phyloP scores from a whole-genome alignment of 2,113 vertebrate genomes.

The Riparia riparia region DNA sequence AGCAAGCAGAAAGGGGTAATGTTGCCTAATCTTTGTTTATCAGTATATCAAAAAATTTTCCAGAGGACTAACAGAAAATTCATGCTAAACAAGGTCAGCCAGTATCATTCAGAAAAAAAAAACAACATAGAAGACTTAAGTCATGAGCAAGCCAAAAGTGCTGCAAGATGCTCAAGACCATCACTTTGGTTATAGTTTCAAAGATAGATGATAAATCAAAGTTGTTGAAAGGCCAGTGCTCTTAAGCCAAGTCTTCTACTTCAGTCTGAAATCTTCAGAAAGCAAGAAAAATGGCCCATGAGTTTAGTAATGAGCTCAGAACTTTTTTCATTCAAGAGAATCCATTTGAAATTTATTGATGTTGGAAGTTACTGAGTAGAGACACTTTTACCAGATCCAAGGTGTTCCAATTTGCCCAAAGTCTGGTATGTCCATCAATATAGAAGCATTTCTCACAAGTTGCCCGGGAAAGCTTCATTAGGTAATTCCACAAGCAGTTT shows the following conservation, averaged over 20 bases:
- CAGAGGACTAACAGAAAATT: background rate
- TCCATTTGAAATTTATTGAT: background rate
- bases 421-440: background rate
- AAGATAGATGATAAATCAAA: constrained; percentile 12
- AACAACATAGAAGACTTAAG: background rate
- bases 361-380: background rate
- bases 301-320: constrained; percentile 1
- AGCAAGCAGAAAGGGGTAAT: background rate
- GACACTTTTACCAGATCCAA: background rate
- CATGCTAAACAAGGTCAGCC: background rate
- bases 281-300: background rate
- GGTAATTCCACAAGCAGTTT: background rate
- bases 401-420: background rate
- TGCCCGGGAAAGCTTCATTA: background rate
- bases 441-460: background rate
- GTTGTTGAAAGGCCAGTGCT: background rate
- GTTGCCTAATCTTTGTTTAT: background rate
- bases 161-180: background rate
- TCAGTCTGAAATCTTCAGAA: constrained; percentile 19
- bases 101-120: background rate
- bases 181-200: background rate
- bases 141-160: background rate
- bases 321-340: background rate
- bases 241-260: background rate
- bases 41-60: background rate